phyloP scores from a whole-genome alignment of 2,113 vertebrate species.

The Sinosuthora webbiana region DNA sequence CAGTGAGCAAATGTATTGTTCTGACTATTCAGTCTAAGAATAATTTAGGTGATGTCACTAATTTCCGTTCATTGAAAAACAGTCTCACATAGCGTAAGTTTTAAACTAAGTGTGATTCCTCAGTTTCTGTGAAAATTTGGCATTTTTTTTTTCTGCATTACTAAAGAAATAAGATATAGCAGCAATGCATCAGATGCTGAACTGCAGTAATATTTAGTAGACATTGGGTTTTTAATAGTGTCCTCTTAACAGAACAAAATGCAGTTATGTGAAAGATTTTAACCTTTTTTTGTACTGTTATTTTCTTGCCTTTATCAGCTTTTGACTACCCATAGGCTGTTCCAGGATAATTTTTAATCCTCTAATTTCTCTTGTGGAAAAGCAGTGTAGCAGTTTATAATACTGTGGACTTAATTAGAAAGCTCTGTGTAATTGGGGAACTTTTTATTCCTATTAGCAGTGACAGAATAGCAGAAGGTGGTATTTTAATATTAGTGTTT shows the following conservation, averaged over 20 bases:
- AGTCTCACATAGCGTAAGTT: background rate
- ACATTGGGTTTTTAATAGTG: background rate
- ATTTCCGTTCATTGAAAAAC: background rate
- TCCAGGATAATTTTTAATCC: constrained; percentile 32
- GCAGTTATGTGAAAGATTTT: background rate
- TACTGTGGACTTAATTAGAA: constrained; percentile 36
- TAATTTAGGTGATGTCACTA: background rate
- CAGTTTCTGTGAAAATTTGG: background rate
- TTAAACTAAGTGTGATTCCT: background rate
- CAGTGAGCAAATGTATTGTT: background rate
- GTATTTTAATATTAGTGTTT: constrained; percentile 16
- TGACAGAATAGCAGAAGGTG: background rate
- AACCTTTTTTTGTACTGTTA: background rate
- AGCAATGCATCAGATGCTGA: background rate
- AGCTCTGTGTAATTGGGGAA: constrained; percentile 12
- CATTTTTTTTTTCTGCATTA: background rate
- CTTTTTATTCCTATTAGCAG: constrained; percentile 33
- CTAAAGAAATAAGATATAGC: background rate
- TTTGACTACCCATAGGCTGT: background rate
- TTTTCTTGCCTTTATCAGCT: constrained; percentile 11
- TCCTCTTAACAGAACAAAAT: background rate
- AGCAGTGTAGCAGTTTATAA: constrained; percentile 28
- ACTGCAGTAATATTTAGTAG: background rate
- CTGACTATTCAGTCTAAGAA: background rate
- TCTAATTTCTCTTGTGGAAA: background rate